Percentiles rank a stretch among this genome's conserved stretches.
Conservation (phyloP, 2,113 vertebrate genomes). For the Elaphurus davidianus region DNA sequence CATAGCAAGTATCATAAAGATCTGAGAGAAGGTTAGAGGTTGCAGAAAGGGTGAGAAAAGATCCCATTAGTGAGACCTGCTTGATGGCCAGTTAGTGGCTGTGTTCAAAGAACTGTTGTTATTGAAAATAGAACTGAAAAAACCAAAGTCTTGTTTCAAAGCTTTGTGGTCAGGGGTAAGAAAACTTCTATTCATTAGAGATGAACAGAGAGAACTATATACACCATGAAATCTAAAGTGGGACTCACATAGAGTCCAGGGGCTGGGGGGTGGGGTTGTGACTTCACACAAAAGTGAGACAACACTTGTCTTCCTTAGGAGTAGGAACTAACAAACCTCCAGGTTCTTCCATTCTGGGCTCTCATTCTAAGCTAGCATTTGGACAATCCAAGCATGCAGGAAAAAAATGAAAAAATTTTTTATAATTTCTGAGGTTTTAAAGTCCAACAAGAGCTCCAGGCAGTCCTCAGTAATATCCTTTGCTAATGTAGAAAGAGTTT, state of each 20-base stretch:
- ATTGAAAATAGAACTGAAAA: not conserved
- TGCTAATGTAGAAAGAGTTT: not conserved
- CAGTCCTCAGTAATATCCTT: not conserved
- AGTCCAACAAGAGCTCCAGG: not conserved
- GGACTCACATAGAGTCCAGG: not conserved
- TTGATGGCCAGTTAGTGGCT: not conserved
- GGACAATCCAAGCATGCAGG: not conserved
- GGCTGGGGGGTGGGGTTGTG: not conserved
- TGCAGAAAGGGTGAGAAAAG: constrained; percentile 6
- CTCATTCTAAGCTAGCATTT: not conserved
- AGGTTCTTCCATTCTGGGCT: not conserved
- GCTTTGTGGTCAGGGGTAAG: not conserved
- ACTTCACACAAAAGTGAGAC: not conserved
- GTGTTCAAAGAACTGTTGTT: not conserved
- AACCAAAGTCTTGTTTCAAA: not conserved
- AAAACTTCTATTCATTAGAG: not conserved
- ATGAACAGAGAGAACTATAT: not conserved
- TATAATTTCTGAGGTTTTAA: not conserved
- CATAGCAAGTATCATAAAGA: not conserved
- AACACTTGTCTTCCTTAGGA: not conserved
- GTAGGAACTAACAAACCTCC: not conserved
- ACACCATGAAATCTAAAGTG: not conserved
- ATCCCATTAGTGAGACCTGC: not conserved
- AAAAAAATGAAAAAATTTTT: not conserved
- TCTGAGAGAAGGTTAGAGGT: not conserved